phyloP scores from a whole-genome alignment of 2,113 vertebrate genomes.

The Pungitius pungitius region DNA sequence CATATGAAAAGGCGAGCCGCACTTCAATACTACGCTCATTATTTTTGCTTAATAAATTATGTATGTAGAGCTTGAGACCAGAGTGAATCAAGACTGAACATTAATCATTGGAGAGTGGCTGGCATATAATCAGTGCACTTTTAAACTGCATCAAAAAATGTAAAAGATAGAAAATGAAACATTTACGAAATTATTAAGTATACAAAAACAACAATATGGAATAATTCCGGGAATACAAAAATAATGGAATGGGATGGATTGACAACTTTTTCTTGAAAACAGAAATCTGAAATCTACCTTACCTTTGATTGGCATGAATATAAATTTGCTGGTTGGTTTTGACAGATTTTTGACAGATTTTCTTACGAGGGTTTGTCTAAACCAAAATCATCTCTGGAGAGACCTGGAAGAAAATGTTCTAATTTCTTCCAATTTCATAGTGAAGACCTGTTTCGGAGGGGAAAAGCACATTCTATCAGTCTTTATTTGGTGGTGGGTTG shows the following conservation, averaged over 20 bases:
- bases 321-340: not conserved
- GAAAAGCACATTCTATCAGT: not conserved
- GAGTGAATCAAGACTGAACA: conserved; percentile 47
- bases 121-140: not conserved
- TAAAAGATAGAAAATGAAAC: not conserved
- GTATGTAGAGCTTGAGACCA: conserved; percentile 32
- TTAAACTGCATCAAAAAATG: conserved; percentile 9
- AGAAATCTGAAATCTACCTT: not conserved
- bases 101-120: conserved; percentile 16
- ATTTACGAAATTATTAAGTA: not conserved
- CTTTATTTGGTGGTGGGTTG: not conserved
- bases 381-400: not conserved
- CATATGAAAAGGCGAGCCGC: not conserved
- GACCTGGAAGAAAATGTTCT: not conserved
- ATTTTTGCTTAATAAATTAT: conserved; percentile 45
- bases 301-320: not conserved
- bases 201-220: not conserved
- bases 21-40: conserved; percentile 33
- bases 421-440: not conserved
- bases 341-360: not conserved
- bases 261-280: not conserved
- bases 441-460: not conserved
- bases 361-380: not conserved
- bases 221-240: not conserved
- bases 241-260: not conserved